phyloP scores from a whole-genome alignment of 2,888 invertebrate genomes.

The Archips crataeganus region DNA sequence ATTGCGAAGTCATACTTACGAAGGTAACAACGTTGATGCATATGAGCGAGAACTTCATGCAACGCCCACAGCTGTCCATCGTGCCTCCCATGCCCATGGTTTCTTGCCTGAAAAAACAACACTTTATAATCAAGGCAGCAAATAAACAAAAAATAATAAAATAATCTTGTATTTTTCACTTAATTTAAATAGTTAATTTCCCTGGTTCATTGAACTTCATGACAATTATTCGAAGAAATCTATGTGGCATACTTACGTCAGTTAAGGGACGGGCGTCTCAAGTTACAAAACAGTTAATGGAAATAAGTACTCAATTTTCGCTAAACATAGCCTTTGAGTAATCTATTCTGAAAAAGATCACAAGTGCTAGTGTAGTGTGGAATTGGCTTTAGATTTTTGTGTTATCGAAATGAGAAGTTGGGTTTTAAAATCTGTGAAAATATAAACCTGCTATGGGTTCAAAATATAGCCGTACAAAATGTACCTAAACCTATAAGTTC shows the following conservation, averaged over 20 bases:
- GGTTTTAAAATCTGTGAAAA: too few relatives aligned
- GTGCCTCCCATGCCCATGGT: conserved; percentile 88
- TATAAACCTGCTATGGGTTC: too few relatives aligned
- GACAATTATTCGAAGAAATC: conserved; percentile 4
- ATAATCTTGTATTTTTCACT: not conserved
- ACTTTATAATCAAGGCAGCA: not conserved
- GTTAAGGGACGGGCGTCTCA: not conserved
- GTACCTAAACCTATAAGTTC: too few relatives aligned
- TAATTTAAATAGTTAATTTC: not conserved
- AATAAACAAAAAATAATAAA: not conserved
- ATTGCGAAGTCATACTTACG: conserved; percentile 86
- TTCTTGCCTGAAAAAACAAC: conserved; percentile 7
- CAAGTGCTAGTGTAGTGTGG: too few relatives aligned
- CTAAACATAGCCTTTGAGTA: not conserved
- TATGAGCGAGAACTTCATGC: conserved; percentile 94
- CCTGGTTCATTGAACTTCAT: not conserved
- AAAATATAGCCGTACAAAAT: too few relatives aligned
- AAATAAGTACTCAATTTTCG: not conserved
- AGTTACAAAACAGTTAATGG: not conserved
- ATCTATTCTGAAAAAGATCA: too few relatives aligned
- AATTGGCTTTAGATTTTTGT: too few relatives aligned
- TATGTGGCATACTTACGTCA: not conserved
- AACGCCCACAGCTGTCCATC: conserved; percentile 95
- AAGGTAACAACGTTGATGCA: conserved; percentile 93
- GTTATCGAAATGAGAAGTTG: too few relatives aligned